Conservation (phyloP, 2,797 vertebrate species). For the Pterois miles region DNA sequence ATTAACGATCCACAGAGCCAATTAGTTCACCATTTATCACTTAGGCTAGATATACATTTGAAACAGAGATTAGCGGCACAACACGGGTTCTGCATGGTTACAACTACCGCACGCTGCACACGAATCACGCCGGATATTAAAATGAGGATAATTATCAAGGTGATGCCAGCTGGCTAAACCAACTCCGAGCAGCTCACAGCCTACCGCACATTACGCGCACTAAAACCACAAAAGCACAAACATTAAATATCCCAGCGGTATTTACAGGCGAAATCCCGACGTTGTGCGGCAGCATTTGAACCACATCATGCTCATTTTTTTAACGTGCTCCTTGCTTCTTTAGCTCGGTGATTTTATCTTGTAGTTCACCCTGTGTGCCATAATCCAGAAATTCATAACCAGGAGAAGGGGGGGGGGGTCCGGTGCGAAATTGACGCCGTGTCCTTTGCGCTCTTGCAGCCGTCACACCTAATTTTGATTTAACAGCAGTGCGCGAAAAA, state of each 20-base stretch:
- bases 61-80: neutral
- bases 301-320: constrained; percentile 7
- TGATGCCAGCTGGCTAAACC: constrained; percentile 41
- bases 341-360: constrained; percentile 46
- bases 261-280: constrained; percentile 35
- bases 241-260: constrained; percentile 41
- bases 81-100: neutral
- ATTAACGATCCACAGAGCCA: constrained; percentile 33
- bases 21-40: constrained; percentile 38
- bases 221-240: constrained; percentile 21
- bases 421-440: constrained; percentile 28
- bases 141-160: constrained; percentile 30
- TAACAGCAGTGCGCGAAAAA: constrained; percentile 28
- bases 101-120: constrained; percentile 22
- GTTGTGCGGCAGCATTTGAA: constrained; percentile 31
- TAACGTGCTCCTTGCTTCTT: constrained; percentile 17
- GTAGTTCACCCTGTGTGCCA: constrained; percentile 54
- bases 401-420: constrained; percentile 2
- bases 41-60: neutral
- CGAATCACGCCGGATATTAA: constrained; percentile 2
- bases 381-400: constrained; percentile 55
- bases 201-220: constrained; percentile 54
- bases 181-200: constrained; percentile 51
- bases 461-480: constrained; percentile 58
- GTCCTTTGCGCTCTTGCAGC: constrained; percentile 38